Base-by-base conservation (phyloP, 2,113 vertebrate genomes). In the Dasyornis broadbenti region DNA sequence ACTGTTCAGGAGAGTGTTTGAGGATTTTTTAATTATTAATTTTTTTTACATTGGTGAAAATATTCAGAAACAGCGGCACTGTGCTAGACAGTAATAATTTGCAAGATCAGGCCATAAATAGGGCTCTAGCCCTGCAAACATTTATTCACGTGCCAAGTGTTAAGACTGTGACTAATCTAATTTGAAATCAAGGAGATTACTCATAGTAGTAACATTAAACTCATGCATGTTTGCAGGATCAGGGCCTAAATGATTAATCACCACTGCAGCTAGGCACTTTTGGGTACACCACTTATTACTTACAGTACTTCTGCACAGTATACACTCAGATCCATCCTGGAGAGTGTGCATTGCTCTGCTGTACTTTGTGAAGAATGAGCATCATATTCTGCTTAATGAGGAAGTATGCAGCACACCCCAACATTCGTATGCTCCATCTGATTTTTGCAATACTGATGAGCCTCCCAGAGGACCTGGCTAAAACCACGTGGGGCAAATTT, bases 131-230 rank as follows among this genome's bases (percentile, higher is more conserved):
- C 93, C 87, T 77, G 82, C 89, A 94, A 97, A 93, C 87, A 93
- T 70, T 86, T 88, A 76, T 92, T 95, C 95, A 96, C 85, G 88
- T 97, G 94, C 94, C 92, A 95, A 95, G 76, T 82, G 90, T 95
- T 95, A 94, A 92, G 88, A 42, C 93, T 96, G 85, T 96, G 96
- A 95, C 95, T 96, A 96, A 96, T 91, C 85, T 92, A 95, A 93
- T 93, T 95, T 89, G 94, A 95, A 96, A 95, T 95, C 90, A 75
- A 90, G 90, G 85, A 76, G 87, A 96, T 96, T 97, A 96, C 92
- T 96, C 96, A 97, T 42, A 77, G 92, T 94, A 95, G 94, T 93
- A 95, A 97, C 91, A 80, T 95, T 85, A 95, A 95, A 94, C 71
- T 87, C 90, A 82, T 76, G 85, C 79, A 86, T 87, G 88, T 96